phyloP scores from a whole-genome alignment of 2,797 vertebrate species.

The Onychomys torridus region DNA sequence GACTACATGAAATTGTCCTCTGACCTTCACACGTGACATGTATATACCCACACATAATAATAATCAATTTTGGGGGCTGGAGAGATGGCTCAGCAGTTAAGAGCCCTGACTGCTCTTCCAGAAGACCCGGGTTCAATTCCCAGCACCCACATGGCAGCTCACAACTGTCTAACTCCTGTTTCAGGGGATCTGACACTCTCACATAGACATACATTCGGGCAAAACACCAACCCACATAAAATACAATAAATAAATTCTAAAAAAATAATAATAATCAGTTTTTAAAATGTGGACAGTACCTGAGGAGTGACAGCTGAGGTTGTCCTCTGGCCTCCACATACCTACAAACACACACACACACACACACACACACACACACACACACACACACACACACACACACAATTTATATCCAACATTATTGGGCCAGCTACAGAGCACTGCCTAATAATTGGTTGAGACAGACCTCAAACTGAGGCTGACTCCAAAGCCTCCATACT shows the following conservation, averaged over 20 bases:
- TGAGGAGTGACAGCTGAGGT: neutral
- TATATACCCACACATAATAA: neutral
- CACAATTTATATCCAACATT: neutral
- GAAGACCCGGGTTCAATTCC: too few species aligned
- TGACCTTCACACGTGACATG: neutral
- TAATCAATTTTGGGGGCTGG: too few species aligned
- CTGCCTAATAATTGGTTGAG: conserved; percentile 43
- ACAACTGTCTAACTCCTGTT: too few species aligned
- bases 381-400: neutral
- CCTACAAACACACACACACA: neutral
- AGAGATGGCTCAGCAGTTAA: too few species aligned
- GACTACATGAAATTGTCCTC: neutral
- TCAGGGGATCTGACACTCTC: too few species aligned
- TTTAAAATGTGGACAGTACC: neutral
- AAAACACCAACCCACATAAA: too few species aligned
- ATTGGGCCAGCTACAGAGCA: conserved; percentile 40
- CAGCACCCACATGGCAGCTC: too few species aligned
- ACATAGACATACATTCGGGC: too few species aligned
- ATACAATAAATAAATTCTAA: too few species aligned
- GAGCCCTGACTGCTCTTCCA: too few species aligned
- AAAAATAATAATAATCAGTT: neutral
- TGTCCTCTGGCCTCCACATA: neutral
- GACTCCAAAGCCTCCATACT: neutral
- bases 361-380: too few species aligned
- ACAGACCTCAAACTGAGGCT: conserved; percentile 45